Evolutionary conservation across 2,888 invertebrate species (phyloP), one percentile per base, ranked within the genome.

Genomic region (Pyrochroa serraticornis): DNA sequence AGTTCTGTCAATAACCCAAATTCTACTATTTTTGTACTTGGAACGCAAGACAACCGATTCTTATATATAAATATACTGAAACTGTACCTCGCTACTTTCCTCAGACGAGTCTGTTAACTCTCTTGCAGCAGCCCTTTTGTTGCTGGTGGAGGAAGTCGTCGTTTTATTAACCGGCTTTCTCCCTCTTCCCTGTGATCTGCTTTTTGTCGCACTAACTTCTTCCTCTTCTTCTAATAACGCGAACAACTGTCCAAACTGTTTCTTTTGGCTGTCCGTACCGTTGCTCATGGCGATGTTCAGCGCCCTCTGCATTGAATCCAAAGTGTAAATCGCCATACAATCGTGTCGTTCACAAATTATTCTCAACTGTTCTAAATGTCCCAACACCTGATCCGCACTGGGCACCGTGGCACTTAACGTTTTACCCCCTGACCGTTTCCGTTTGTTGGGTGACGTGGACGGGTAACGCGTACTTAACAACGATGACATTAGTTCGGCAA

Each of bases 291-390:
- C 92, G 68, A 91, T 90, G 73, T 93, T 92, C 64, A 97, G 82
- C 33, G 96, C 94, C 75, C 92, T 87, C 79, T 95, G 96, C 88
- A 97, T 92, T 69, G 89, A 88, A 77, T 95, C 95, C 79, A 92
- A 87, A 65, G 91, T 92, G 78, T 94, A 93, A 74, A 96, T 87
- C 56, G 87, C 88, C 78, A 89, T 86, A 65, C 88, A 88, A 63
- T 88, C 84, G 71, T 84, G 83, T 67, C 84, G 82, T 60, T 85
- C 83, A 75, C 91, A 91, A 74, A 88, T 87, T 67, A 88, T 82
- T 74, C 95, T 83, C 82, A 96, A 86, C 80, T 92, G 91, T 78
- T 97, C 97, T 74, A 98, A 84, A 81, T 98, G 97, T 56, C 91
- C 90, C 70, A 98, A 83, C 63, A 97, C 92, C 81, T 91, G 89